Percentiles rank a stretch among this genome's conserved stretches.
These are phyloP conservation scores for Macrosiphum euphorbiae DNA, from an alignment of 2,888 invertebrate genomes.

Conservation along the genomic window DNA sequence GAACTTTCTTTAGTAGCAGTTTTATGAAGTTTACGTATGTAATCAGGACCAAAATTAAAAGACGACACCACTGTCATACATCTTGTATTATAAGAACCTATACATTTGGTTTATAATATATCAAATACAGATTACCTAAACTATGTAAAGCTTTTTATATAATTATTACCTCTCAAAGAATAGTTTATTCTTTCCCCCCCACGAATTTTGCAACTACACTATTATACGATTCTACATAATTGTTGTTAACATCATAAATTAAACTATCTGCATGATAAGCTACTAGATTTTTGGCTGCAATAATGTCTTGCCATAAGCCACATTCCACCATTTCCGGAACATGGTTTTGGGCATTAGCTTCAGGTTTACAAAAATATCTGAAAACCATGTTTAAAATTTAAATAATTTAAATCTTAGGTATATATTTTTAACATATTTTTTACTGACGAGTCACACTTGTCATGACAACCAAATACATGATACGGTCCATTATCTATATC, in stretches of 20 bases:
- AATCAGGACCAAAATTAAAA: constrained; percentile 23
- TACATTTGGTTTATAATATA: neutral
- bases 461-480: no score
- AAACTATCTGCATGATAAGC: neutral
- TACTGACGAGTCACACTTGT: no score
- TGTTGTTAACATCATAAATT: neutral
- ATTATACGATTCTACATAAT: constrained; percentile 24
- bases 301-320: neutral
- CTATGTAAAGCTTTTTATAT: neutral
- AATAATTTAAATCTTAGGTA: neutral
- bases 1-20: constrained; percentile 13
- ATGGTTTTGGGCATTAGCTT: neutral
- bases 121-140: neutral
- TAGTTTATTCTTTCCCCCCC: constrained; percentile 9
- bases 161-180: neutral
- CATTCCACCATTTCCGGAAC: neutral
- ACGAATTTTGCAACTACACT: neutral
- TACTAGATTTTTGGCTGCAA: constrained; percentile 1
- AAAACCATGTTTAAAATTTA: no score
- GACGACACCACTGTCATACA: constrained; percentile 1
- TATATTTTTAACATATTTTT: neutral
- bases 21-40: constrained; percentile 16
- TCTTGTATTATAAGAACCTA: constrained; percentile 19
- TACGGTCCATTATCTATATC: no score
- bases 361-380: constrained; percentile 26